These are phyloP conservation scores for Lasiommata megera DNA, from an alignment of 2,888 invertebrate genomes.

Conservation along the genomic window DNA sequence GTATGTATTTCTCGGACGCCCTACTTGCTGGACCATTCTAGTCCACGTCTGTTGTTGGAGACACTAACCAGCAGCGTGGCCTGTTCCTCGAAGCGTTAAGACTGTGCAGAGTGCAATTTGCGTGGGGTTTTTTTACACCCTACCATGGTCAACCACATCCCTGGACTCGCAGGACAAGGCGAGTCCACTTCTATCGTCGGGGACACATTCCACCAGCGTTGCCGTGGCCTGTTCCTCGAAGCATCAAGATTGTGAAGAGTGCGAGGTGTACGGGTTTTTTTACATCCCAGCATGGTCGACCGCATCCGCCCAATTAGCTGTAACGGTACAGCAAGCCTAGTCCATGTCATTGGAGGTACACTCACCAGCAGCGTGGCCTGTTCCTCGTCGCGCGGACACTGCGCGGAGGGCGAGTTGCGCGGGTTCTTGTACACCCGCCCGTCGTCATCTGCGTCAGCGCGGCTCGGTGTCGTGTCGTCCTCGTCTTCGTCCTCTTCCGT, in stretches of 20 bases:
- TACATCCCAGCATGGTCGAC: too few relatives aligned
- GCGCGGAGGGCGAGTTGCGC: constrained; percentile 91
- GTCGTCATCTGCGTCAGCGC: constrained; percentile 87
- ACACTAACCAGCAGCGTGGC: constrained; percentile 85
- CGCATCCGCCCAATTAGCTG: too few relatives aligned
- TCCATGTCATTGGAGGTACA: too few relatives aligned
- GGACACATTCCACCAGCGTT: too few relatives aligned
- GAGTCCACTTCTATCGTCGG: too few relatives aligned
- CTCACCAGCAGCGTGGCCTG: constrained; percentile 88
- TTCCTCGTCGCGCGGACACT: constrained; percentile 92
- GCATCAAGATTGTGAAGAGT: too few relatives aligned
- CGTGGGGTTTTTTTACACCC: constrained; percentile 93
- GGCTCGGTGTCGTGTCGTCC: constrained; percentile 80
- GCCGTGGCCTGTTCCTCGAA: too few relatives aligned
- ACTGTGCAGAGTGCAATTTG: constrained; percentile 92
- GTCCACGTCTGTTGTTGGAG: constrained; percentile 36
- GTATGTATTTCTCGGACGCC: too few relatives aligned
- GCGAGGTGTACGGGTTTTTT: too few relatives aligned
- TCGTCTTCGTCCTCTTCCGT: constrained; percentile 79
- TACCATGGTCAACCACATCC: constrained; percentile 88
- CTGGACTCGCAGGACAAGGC: too few relatives aligned
- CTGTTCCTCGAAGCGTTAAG: constrained; percentile 92
- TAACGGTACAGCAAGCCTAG: too few relatives aligned
- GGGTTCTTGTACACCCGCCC: constrained; percentile 93
- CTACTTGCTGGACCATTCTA: constrained; percentile 81